phyloP scores from a whole-genome alignment of 1,140 invertebrate genomes.

The Parasteatoda tepidariorum region DNA sequence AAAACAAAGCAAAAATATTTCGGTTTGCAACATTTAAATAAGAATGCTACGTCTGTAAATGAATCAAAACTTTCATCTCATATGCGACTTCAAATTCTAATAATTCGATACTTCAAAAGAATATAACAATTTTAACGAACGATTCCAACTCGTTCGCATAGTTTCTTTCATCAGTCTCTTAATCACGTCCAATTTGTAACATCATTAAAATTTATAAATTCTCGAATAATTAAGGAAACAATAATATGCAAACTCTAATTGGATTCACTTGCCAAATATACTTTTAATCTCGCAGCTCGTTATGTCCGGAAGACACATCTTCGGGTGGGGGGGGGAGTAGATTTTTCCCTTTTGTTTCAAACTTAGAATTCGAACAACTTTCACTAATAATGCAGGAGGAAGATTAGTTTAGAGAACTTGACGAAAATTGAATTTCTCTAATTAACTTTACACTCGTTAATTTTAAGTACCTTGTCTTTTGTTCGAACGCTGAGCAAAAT shows the following conservation, averaged over 20 bases:
- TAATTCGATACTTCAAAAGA: too few relatives aligned
- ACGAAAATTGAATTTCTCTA: neutral
- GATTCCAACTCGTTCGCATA: too few relatives aligned
- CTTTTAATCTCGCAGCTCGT: neutral
- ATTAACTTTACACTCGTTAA: conserved; percentile 18
- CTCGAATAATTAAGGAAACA: neutral
- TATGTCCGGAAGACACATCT: neutral
- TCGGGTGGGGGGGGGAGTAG: too few relatives aligned
- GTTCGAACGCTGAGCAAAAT: too few relatives aligned
- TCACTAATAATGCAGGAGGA: neutral
- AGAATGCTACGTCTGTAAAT: too few relatives aligned
- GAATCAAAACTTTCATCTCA: too few relatives aligned
- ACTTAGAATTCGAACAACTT: neutral
- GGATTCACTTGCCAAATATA: neutral
- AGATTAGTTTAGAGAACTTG: conserved; percentile 2
- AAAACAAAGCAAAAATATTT: too few relatives aligned
- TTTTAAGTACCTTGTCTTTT: neutral
- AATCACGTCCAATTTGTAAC: neutral
- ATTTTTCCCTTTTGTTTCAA: neutral
- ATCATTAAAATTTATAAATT: conserved; percentile 14
- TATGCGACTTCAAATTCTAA: too few relatives aligned
- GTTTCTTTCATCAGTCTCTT: too few relatives aligned
- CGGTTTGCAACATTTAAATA: too few relatives aligned
- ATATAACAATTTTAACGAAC: too few relatives aligned
- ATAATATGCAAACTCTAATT: neutral